phyloP scores from a whole-genome alignment of 2,113 vertebrate genomes.

The Tachuris rubrigastra region DNA sequence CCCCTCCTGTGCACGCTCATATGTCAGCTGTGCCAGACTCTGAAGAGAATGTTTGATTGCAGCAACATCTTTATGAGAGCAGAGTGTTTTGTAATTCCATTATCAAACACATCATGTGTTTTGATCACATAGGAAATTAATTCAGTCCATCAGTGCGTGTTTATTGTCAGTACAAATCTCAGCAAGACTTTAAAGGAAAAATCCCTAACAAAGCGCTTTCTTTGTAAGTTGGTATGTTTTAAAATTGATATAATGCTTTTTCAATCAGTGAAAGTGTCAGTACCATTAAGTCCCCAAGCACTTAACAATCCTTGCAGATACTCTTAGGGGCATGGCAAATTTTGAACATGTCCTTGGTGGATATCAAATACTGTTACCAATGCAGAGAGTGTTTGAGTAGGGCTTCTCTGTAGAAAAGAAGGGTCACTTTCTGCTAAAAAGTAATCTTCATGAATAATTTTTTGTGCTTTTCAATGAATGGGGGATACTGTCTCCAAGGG shows the following conservation, averaged over 20 bases:
- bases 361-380: background rate
- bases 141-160: background rate
- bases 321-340: background rate
- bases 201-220: background rate
- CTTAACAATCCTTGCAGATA: background rate
- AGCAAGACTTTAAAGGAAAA: background rate
- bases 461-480: background rate
- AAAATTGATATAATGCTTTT: background rate
- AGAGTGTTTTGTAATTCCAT: conserved; percentile 17
- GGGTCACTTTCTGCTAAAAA: background rate
- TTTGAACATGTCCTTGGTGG: background rate
- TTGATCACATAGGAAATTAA: conserved; percentile 41
- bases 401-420: background rate
- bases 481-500: background rate
- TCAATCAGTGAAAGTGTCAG: background rate
- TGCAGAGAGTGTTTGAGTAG: background rate
- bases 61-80: background rate
- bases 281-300: background rate
- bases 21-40: background rate
- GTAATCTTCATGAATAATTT: background rate
- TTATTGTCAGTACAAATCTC: conserved; percentile 23
- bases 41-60: background rate
- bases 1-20: background rate
- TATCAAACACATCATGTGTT: conserved; percentile 35
- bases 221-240: background rate